phyloP scores from a whole-genome alignment of 2,888 invertebrate species.

The Neoitamus cyanurus region DNA sequence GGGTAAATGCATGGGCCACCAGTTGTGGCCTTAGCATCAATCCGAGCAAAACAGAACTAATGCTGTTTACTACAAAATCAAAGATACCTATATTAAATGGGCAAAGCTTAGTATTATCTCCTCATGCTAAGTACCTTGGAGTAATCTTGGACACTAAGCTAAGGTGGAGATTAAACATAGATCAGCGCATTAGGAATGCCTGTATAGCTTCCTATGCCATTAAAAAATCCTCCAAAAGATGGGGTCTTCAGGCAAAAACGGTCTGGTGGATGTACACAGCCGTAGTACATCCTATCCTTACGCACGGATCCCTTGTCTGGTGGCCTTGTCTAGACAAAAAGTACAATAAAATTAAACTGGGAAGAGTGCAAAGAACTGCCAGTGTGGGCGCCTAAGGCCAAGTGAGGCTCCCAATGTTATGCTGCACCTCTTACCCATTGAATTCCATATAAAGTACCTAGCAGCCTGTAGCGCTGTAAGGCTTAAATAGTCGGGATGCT shows the following conservation, averaged over 20 bases:
- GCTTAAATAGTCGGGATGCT: background rate
- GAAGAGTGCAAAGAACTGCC: background rate
- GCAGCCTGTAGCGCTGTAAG: background rate
- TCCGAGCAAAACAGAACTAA: no score
- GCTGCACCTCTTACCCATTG: background rate
- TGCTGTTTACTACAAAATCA: background rate
- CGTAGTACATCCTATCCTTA: background rate
- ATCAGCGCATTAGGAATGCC: no score
- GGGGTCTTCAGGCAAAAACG: background rate
- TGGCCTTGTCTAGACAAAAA: background rate
- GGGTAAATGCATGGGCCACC: background rate
- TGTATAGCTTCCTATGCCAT: no score
- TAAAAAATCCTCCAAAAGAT: no score
- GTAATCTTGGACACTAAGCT: no score
- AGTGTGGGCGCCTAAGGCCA: background rate
- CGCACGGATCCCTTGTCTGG: background rate
- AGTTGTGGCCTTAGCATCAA: background rate
- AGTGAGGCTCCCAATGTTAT: background rate
- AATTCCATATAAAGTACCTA: background rate
- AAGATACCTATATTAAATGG: background rate
- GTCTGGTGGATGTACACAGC: background rate
- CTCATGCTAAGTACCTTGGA: no score
- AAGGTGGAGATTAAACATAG: no score
- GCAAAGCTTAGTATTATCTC: background rate
- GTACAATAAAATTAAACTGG: no score